Percentiles rank a stretch among this genome's conserved stretches.
These are phyloP conservation scores for Zeuzera pyrina DNA, from an alignment of 2,888 invertebrate species.

Conservation along the genomic window DNA sequence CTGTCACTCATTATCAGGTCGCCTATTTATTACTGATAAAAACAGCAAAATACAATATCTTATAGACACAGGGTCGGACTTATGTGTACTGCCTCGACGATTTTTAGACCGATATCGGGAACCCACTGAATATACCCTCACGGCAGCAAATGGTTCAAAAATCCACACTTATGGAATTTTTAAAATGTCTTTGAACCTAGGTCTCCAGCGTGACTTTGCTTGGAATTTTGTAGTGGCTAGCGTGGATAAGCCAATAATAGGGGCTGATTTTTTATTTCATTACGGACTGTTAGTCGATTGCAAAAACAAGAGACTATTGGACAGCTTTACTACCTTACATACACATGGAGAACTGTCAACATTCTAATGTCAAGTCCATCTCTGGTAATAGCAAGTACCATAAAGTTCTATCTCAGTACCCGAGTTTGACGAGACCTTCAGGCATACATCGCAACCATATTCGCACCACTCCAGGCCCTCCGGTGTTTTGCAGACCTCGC, in stretches of 20 bases:
- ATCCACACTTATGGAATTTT: slow-evolving; percentile 19
- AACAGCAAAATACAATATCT: slow-evolving; percentile 17
- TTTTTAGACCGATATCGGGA: slow-evolving; percentile 6
- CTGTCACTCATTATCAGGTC: slow-evolving; percentile 14
- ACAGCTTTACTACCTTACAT: slow-evolving; percentile 3
- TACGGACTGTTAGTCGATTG: slow-evolving; percentile 23
- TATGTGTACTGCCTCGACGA: slow-evolving; percentile 17
- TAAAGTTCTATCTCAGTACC: slow-evolving; percentile 1
- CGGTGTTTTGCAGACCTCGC: no score
- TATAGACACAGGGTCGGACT: no score
- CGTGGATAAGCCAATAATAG: no score
- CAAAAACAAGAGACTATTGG: slow-evolving; percentile 13
- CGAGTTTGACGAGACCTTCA: slow-evolving; percentile 1
- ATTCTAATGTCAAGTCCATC: slow-evolving; percentile 3
- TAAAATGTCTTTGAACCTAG: slow-evolving; percentile 9
- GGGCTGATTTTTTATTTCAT: no score
- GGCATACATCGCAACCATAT: slow-evolving; percentile 9
- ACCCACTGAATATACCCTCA: slow-evolving; percentile 18
- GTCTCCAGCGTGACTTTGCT: slow-evolving; percentile 15
- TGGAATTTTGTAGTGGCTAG: slow-evolving; percentile 31
- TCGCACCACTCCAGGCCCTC: no score
- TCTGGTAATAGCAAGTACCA: slow-evolving; percentile 2
- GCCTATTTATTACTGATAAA: slow-evolving; percentile 20
- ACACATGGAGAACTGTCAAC: no score
- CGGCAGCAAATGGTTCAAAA: slow-evolving; percentile 26